Evolutionary conservation across 2,113 vertebrate species (phyloP).

Genomic region (Oxyura jamaicensis): DNA sequence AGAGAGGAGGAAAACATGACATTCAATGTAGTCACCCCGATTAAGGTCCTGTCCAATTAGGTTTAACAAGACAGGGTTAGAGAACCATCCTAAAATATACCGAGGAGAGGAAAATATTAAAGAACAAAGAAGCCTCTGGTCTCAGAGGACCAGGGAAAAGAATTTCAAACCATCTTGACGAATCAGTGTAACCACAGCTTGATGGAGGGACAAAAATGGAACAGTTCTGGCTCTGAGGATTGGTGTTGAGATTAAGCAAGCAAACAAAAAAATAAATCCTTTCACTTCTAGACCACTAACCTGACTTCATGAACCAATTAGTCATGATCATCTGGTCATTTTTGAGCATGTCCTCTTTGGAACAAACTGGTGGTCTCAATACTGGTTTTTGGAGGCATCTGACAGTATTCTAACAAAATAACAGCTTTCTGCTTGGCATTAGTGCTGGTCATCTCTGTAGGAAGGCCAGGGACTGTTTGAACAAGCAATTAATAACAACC

Average conservation of each 20-base stretch:
- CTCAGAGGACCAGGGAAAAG: conserved; percentile 17
- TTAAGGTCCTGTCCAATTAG: conserved; percentile 43
- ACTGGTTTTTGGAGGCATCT: not conserved
- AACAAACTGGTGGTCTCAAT: not conserved
- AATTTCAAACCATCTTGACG: conserved; percentile 15
- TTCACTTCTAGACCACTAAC: conserved; percentile 30
- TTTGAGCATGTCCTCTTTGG: not conserved
- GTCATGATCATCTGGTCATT: conserved; percentile 14
- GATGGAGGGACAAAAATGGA: conserved; percentile 27
- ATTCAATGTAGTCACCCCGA: not conserved
- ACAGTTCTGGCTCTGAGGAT: not conserved
- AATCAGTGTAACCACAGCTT: conserved; percentile 31
- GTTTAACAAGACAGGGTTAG: conserved; percentile 35
- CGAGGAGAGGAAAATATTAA: conserved; percentile 5
- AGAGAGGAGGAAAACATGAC: conserved; percentile 31
- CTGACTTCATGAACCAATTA: not conserved
- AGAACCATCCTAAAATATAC: not conserved
- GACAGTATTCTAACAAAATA: not conserved
- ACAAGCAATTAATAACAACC: not conserved
- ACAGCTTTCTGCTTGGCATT: not conserved
- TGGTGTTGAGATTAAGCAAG: conserved; percentile 8
- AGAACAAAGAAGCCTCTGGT: conserved; percentile 25
- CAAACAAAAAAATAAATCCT: conserved; percentile 1
- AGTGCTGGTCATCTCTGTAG: not conserved
- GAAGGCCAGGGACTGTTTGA: not conserved